Base-by-base conservation (phyloP, 1,140 invertebrate species). In the Gonatopus flavifemur region DNA sequence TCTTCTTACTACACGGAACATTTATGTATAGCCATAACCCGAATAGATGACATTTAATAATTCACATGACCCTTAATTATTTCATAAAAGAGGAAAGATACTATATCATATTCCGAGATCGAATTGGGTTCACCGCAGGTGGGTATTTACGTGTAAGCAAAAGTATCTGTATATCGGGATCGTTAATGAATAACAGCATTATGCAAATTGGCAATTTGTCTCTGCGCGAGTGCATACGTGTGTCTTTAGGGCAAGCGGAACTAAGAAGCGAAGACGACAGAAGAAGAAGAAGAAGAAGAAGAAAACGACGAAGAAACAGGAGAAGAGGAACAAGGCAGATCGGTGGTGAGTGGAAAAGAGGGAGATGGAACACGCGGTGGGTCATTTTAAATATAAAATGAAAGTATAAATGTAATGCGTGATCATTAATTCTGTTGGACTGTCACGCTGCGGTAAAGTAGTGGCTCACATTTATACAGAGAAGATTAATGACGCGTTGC, bases 151-250 rank as follows among this genome's bases (percentile, higher is more conserved):
- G 49, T 48, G 39, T 39, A 49, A 36, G 52, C 48, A 33, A 31
- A 44, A 51, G 52, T 58, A 46, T 36, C 55, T 35, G 56, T 56
- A 56, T n/a, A n/a, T 51, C 51, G 41, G 47, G 16, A 51, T 62
- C 59, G 53, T 69, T 70, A 68, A 70, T 69, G 70, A 72, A 67
- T 70, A 72, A 72, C 62, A 47, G 57, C 63, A 70, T 72, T 69
- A 72, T 70, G 64, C 62, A 70, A 70, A 70, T 69, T 61, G 58
- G 54, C 66, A 72, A 72, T 72, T 72, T 69, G 67, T 72, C 67
- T 67, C 50, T 25, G 42, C 21, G 31, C 35, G 31, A 3, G 36
- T n/a, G n/a, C n/a, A n/a, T n/a, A n/a, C n/a, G n/a, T n/a, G n/a
- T n/a, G n/a, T n/a, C n/a, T n/a, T n/a, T n/a, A n/a, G n/a, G n/a